These are phyloP conservation scores for Paguma larvata DNA, from an alignment of 2,797 vertebrate genomes.

Conservation along the genomic window DNA sequence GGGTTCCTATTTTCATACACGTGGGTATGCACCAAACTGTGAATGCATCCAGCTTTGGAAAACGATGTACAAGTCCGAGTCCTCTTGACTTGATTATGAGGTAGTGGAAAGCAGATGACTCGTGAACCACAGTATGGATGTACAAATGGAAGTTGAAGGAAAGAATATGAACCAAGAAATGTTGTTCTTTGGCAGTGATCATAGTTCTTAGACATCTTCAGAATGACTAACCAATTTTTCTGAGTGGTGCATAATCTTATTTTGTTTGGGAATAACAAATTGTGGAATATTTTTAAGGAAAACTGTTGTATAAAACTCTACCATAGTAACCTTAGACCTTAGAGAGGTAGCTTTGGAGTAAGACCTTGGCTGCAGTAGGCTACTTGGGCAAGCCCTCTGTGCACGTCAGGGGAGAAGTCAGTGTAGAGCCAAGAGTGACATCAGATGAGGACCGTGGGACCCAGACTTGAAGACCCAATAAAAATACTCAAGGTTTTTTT, in stretches of 20 bases:
- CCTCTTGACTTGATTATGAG: conserved; percentile 77
- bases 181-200: conserved; percentile 80
- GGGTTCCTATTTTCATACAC: conserved; percentile 86
- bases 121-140: conserved; percentile 85
- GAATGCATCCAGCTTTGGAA: conserved; percentile 89
- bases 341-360: conserved; percentile 87
- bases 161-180: conserved; percentile 81
- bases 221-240: conserved; percentile 84
- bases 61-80: conserved; percentile 82
- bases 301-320: conserved; percentile 87
- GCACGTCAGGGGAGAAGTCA: conserved; percentile 53
- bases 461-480: conserved; percentile 78
- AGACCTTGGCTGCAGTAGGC: conserved; percentile 82
- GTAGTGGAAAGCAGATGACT: conserved; percentile 79
- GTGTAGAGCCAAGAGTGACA: conserved; percentile 71
- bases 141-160: conserved; percentile 87
- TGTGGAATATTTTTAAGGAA: conserved; percentile 88
- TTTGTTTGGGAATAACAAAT: conserved; percentile 88
- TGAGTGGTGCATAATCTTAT: conserved; percentile 89
- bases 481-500: conserved; percentile 64
- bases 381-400: conserved; percentile 57
- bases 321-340: conserved; percentile 85
- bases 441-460: conserved; percentile 62
- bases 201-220: conserved; percentile 82
- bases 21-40: conserved; percentile 90